These are phyloP conservation scores for Pelusios castaneus DNA, from an alignment of 2,113 vertebrate species.

Conservation along the genomic window DNA sequence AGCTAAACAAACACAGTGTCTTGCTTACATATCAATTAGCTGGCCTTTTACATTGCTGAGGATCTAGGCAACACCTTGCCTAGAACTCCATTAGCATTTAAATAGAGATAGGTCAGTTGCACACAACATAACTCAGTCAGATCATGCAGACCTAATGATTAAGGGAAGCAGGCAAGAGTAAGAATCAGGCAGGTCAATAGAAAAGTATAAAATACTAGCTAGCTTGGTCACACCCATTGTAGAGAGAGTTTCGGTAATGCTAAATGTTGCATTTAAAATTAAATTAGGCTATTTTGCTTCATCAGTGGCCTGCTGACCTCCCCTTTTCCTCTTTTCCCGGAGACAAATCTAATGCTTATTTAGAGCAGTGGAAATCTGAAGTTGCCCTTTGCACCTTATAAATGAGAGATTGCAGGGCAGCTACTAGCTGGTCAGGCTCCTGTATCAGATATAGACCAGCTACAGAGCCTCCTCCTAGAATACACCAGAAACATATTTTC, in stretches of 20 bases:
- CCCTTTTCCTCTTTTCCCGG: not conserved
- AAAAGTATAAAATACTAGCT: not conserved
- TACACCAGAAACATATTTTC: not conserved
- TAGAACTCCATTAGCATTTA: constrained; percentile 68
- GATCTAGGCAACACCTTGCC: not conserved
- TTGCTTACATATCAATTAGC: constrained; percentile 38
- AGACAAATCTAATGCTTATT: accelerated
- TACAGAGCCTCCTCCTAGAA: not conserved
- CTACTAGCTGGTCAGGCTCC: not conserved
- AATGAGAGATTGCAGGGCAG: not conserved
- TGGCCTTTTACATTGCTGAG: constrained; percentile 4
- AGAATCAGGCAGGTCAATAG: not conserved
- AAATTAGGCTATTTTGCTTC: not conserved
- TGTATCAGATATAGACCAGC: not conserved
- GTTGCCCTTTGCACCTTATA: not conserved
- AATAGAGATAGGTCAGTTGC: constrained; percentile 59
- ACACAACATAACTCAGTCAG: constrained; percentile 20
- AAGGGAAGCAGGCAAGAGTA: constrained; percentile 1
- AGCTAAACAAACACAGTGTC: constrained; percentile 56
- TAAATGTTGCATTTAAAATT: not conserved
- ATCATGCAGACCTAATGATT: constrained; percentile 15
- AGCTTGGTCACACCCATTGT: not conserved
- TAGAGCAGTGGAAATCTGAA: not conserved
- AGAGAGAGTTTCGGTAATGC: not conserved
- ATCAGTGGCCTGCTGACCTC: accelerated